Evolutionary conservation across 1,140 invertebrate genomes (phyloP), one percentile per base, ranked within the genome.

Genomic region (Zaprionus capensis): DNA sequence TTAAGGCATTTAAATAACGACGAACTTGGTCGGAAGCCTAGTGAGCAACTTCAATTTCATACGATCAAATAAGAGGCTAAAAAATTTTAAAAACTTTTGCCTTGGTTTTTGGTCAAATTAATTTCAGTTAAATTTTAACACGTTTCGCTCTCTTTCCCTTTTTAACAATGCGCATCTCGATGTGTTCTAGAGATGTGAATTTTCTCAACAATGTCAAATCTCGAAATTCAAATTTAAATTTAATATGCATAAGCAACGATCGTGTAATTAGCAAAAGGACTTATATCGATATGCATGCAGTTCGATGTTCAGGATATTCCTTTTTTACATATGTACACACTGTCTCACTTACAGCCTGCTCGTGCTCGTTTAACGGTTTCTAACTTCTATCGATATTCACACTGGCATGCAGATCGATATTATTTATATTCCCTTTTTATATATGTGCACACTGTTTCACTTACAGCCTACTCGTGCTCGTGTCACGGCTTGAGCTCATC

Each of bases 51-150:
- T 34, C 9, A 11, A 34, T 3, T 34, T 34, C 9, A 11, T 34
- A 11, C 26, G 22, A 76, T 61, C 66, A 76, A 81, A 81, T 81
- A 78, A 81, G 57, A 81, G 41, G 44, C 49, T 66, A 72, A 68
- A 44, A 68, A 79, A 63, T 74, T 71, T 22, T 28, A 83, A 76
- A 46, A 83, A 82, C 53, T 71, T 76, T 76, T 59, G 34, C 70
- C 71, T 74, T 71, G 75, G 71, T 74, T 82, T 81, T 63, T 72
- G 68, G 55, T 36, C 77, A 84, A 77, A 84, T 84, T 81, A 78
- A 84, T 84, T 84, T 84, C 71, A 68, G 62, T 81, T 77, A 69
- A 78, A 74, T 84, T 84, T 84, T 62, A 78, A 80, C 70, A 74
- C 66, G 62, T 81, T 84, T 75, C 38, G 12, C 36, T 44, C 5